Evolutionary conservation across 1,140 invertebrate species (phyloP).

Genomic region (Gryllus bimaculatus): DNA sequence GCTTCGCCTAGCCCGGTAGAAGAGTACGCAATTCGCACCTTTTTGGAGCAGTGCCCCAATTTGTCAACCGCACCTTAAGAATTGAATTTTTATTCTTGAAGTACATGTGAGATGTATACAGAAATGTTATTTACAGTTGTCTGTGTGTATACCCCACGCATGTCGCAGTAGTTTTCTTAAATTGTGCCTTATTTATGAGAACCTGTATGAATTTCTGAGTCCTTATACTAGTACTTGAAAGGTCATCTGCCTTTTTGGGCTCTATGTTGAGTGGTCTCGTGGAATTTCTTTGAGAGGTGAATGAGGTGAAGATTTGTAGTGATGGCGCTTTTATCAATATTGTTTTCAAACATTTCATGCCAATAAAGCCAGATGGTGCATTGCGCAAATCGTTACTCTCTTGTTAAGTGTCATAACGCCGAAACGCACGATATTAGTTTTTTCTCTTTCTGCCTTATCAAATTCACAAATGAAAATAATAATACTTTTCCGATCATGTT

Average conservation of each 20-base stretch:
- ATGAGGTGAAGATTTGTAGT: background rate
- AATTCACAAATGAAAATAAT: no score
- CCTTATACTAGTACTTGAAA: constrained; percentile 12
- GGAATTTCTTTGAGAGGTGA: no score
- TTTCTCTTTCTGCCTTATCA: no score
- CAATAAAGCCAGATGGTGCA: background rate
- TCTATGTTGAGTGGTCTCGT: no score
- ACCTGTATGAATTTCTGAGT: background rate
- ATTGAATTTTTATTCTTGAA: constrained; percentile 12
- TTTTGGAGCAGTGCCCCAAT: constrained; percentile 26
- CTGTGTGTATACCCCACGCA: background rate
- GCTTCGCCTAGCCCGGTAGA: constrained; percentile 27
- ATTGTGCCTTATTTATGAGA: background rate
- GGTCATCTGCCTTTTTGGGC: constrained; percentile 18
- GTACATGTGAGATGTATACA: constrained; percentile 14
- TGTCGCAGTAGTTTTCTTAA: background rate
- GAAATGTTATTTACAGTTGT: constrained; percentile 11
- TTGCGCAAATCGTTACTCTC: background rate
- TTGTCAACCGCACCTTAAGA: constrained; percentile 21
- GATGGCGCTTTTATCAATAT: background rate
- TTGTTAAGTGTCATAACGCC: background rate
- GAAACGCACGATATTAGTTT: background rate
- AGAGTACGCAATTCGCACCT: constrained; percentile 26
- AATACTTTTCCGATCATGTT: background rate
- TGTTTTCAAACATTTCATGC: background rate